Percentiles rank a stretch among this genome's conserved stretches.
phyloP scores from a whole-genome alignment of 2,797 vertebrate genomes.

The Somateria mollissima region DNA sequence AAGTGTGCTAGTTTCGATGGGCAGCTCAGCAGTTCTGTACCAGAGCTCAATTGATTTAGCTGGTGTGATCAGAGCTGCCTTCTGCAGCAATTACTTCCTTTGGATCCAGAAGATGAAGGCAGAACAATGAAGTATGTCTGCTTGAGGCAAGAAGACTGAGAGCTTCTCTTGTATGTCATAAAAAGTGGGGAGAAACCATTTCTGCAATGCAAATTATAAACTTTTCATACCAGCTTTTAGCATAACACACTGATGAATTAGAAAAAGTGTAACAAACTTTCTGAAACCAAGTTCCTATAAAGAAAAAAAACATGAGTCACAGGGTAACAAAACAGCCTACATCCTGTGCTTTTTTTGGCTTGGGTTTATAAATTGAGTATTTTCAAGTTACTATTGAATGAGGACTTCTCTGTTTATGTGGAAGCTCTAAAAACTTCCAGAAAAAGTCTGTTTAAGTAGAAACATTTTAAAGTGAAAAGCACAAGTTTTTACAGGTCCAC shows the following conservation, averaged over 20 bases:
- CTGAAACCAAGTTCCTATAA: not conserved
- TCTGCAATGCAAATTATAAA: not conserved
- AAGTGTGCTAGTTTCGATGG: not conserved
- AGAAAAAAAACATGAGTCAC: not conserved
- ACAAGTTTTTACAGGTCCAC: not conserved
- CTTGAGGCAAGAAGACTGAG: not conserved
- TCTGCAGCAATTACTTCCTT: not conserved
- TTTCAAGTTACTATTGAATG: not conserved
- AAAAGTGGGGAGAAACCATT: not conserved
- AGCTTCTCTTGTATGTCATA: not conserved
- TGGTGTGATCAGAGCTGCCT: not conserved
- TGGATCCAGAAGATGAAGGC: not conserved
- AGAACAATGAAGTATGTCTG: not conserved
- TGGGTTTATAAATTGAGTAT: not conserved
- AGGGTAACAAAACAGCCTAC: not conserved
- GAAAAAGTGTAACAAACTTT: not conserved
- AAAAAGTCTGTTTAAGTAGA: not conserved
- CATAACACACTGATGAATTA: not conserved
- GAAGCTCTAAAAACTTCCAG: not conserved
- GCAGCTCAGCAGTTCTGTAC: not conserved
- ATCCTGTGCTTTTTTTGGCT: not conserved
- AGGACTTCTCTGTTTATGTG: not conserved
- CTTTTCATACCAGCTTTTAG: not conserved
- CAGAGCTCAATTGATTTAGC: not conserved
- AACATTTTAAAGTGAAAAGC: not conserved